These are phyloP conservation scores for Watersipora subatra DNA, from an alignment of 1,140 invertebrate genomes.

Conservation along the genomic window DNA sequence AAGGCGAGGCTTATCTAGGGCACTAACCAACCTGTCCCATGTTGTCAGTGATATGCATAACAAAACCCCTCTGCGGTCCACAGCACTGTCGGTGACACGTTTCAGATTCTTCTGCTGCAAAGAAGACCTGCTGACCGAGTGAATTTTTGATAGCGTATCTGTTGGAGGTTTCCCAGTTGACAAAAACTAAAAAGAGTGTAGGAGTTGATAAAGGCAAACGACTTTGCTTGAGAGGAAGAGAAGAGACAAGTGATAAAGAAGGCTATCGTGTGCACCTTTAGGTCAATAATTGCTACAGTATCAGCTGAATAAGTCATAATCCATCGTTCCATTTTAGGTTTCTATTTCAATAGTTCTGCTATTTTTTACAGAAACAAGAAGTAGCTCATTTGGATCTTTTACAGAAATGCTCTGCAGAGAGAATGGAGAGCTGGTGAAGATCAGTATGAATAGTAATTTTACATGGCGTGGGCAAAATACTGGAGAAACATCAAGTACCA, in stretches of 20 bases:
- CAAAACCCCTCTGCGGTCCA: conserved; percentile 51
- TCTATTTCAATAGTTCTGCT: no score
- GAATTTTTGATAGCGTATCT: conserved; percentile 65
- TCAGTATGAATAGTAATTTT: no score
- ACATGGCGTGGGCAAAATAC: no score
- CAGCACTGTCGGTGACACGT: background rate
- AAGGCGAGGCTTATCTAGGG: no score
- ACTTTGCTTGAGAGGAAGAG: background rate
- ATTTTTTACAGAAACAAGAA: no score
- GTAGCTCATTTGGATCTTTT: no score
- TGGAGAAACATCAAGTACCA: no score
- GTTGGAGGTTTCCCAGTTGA: conserved; percentile 69
- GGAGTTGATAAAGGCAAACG: no score
- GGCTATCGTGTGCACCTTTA: background rate
- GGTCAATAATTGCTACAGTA: background rate
- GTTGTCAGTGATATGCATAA: conserved; percentile 71
- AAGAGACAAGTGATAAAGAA: background rate
- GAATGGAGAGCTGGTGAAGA: no score
- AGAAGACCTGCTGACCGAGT: conserved; percentile 64
- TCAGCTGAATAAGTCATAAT: no score
- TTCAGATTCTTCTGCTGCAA: conserved; percentile 51
- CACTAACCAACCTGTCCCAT: conserved; percentile 56
- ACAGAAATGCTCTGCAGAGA: no score
- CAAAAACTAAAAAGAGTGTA: conserved; percentile 47
- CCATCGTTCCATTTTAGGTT: no score